Percentiles rank a stretch among this genome's conserved stretches.
Conservation (phyloP, 2,113 vertebrate species). For the Typhlomys cinereus region DNA sequence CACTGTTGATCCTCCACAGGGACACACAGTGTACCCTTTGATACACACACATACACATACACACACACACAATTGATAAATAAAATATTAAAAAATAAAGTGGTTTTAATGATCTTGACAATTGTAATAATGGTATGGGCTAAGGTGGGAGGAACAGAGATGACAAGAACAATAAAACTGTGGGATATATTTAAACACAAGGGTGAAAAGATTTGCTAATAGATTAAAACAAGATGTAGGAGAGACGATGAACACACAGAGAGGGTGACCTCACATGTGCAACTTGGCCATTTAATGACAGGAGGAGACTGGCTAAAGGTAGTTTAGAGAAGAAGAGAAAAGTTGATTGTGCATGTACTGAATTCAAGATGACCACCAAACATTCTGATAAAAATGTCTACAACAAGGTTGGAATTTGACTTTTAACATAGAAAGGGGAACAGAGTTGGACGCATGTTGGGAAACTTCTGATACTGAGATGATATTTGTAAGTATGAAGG, state of each 20-base stretch:
- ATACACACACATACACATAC: no score
- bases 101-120: neutral
- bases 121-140: neutral
- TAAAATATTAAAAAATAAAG: no score
- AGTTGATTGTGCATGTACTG: neutral
- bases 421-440: neutral
- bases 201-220: neutral
- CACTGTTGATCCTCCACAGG: no score
- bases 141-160: neutral
- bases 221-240: neutral
- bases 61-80: no score
- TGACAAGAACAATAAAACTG: neutral
- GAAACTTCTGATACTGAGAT: neutral
- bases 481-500: neutral
- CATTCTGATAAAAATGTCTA: neutral
- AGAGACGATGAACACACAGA: neutral
- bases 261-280: neutral
- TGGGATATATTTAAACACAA: neutral
- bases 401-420: constrained; percentile 22
- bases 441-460: neutral
- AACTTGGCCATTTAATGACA: neutral
- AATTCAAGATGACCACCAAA: neutral
- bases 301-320: neutral
- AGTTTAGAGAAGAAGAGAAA: neutral
- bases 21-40: no score